Conservation (phyloP, 2,113 vertebrate species). For the Chinchilla lanigera region DNA sequence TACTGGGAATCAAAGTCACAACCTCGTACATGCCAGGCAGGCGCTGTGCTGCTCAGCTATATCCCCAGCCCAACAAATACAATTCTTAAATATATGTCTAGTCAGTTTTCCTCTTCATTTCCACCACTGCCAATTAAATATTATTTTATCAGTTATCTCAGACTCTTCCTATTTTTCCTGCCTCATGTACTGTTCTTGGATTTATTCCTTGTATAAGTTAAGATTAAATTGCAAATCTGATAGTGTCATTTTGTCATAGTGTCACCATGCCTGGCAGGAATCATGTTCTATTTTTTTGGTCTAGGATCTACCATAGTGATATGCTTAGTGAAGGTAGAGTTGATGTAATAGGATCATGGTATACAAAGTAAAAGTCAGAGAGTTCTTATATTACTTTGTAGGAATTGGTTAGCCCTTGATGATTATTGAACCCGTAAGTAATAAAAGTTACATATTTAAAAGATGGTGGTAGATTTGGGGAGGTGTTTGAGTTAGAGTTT, state of each 20-base stretch:
- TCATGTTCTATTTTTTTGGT: background rate
- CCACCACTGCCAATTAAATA: background rate
- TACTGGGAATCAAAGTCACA: no score
- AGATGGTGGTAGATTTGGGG: background rate
- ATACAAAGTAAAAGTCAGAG: conserved; percentile 20
- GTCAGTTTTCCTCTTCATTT: conserved; percentile 23
- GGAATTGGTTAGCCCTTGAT: background rate
- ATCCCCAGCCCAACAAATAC: background rate
- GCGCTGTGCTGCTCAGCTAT: no score
- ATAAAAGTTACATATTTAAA: background rate
- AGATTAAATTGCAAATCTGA: conserved; percentile 5
- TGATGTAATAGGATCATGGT: background rate
- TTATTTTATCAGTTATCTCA: background rate
- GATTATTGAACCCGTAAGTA: background rate
- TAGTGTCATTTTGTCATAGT: background rate
- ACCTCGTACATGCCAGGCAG: no score
- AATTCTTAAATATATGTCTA: conserved; percentile 38
- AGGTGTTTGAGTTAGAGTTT: background rate
- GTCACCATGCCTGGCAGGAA: background rate
- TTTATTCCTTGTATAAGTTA: background rate
- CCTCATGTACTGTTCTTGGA: background rate
- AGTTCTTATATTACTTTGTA: conserved; percentile 13
- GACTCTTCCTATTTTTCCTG: background rate
- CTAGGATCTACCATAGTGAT: background rate
- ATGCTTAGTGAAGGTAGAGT: background rate